Percentiles rank a stretch among this genome's conserved stretches.
These are phyloP conservation scores for Pilophorus perplexus DNA, from an alignment of 2,888 invertebrate species.

Conservation along the genomic window DNA sequence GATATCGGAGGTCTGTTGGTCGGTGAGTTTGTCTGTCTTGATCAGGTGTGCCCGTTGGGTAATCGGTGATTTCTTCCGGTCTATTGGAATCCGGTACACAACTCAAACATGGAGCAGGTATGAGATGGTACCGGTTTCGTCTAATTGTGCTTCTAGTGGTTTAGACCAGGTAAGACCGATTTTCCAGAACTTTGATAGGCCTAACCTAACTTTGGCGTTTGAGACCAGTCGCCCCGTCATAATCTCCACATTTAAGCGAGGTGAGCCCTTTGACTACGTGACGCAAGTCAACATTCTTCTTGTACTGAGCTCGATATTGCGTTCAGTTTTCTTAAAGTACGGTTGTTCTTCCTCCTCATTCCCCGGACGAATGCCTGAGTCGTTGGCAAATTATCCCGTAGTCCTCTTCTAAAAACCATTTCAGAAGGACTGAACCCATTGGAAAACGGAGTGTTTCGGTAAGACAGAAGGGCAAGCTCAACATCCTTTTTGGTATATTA, in stretches of 20 bases:
- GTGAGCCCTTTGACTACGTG: background rate
- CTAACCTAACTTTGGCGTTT: constrained; percentile 5
- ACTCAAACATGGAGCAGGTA: constrained; percentile 16
- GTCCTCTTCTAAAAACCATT: constrained; percentile 7
- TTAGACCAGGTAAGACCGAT: constrained; percentile 6
- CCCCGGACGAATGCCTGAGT: background rate
- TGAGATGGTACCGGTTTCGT: constrained; percentile 17
- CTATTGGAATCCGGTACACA: too few species aligned
- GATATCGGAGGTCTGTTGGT: background rate
- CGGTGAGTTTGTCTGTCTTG: background rate
- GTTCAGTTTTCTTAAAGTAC: background rate
- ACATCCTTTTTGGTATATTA: background rate
- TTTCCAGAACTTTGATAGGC: background rate
- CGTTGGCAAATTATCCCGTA: constrained; percentile 10
- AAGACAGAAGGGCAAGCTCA: constrained; percentile 15
- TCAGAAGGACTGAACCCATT: constrained; percentile 25
- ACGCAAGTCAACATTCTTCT: constrained; percentile 8
- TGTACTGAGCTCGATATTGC: constrained; percentile 11
- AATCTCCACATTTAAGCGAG: background rate
- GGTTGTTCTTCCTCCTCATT: background rate
- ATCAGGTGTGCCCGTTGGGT: background rate
- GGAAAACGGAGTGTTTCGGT: constrained; percentile 5
- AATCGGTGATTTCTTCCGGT: too few species aligned
- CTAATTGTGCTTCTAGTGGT: constrained; percentile 8
- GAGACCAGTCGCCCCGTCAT: constrained; percentile 11